These are phyloP conservation scores for Drosophila pegasa DNA, from an alignment of 2,888 invertebrate genomes.

Conservation along the genomic window DNA sequence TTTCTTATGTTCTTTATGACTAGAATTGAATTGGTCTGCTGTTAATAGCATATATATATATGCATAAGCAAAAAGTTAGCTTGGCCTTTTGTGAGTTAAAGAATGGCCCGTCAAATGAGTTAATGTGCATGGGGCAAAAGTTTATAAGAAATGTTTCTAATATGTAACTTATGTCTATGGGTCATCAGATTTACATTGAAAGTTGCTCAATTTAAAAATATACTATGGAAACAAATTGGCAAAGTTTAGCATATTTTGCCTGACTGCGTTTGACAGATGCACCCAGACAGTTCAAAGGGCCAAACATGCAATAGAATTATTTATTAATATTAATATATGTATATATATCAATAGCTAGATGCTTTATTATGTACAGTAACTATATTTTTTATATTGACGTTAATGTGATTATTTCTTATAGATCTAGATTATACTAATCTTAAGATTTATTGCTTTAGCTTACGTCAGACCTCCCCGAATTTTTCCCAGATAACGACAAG, in stretches of 20 bases:
- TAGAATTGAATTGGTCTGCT: conserved; percentile 22
- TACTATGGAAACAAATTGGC: conserved; percentile 3
- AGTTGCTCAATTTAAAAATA: conserved; percentile 4
- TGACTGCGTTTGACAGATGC: background rate
- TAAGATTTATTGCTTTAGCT: background rate
- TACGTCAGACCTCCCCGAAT: conserved; percentile 10
- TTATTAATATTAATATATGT: background rate
- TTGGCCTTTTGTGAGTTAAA: conserved; percentile 3
- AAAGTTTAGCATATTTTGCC: background rate
- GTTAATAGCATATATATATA: conserved; percentile 8
- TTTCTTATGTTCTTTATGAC: conserved; percentile 26
- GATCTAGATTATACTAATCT: too few relatives aligned
- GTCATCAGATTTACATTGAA: conserved; percentile 8
- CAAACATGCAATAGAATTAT: background rate
- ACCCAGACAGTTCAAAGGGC: background rate
- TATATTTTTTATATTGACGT: too few relatives aligned
- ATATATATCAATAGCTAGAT: too few relatives aligned
- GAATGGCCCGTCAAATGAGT: conserved; percentile 12
- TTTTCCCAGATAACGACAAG: background rate
- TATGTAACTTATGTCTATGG: background rate
- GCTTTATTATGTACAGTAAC: too few relatives aligned
- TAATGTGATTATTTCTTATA: too few relatives aligned
- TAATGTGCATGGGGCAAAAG: conserved; percentile 16
- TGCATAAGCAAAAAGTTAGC: conserved; percentile 4
- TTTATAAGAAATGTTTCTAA: conserved; percentile 14